Base-by-base conservation (phyloP, 2,113 vertebrate genomes). In the Coregonus clupeaformis region DNA sequence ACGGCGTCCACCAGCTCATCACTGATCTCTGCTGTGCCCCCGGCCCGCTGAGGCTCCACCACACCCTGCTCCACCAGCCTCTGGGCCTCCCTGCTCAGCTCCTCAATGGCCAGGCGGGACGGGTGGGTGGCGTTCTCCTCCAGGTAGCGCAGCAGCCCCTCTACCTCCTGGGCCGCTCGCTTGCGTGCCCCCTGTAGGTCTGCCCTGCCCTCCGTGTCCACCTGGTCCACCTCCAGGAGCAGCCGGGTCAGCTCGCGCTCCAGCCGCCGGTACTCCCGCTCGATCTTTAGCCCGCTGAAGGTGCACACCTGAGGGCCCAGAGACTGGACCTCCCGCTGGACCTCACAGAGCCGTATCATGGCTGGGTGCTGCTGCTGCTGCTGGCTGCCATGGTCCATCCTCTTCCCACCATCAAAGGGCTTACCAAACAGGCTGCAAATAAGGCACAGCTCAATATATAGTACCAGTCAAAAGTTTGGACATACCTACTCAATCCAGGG, bases 111-210 rank as follows among this genome's bases (percentile, higher is more conserved):
- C 42, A 94, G 72, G 0, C 97, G 93, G 70, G 93, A 93, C 0
- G 97, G 96, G 78, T 99, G 98, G n/a, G 92, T 94, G 57, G 95
- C 95, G 62, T 94, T 98, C 90, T 97, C 96, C 84, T 99, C 96
- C 89, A 99, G 82, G 80, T 97, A 96, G 25, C 95, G 95, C 49
- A 99, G 94, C 9, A 99, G 91, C 4, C 93, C 93, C 78, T 99
- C 96, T 0, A 93, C 94, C 79, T 98, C 96, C 77, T 97, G 96
- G 0, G 96, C 96, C 0, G 95, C 96, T 32, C 95, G 85, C 87
- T 97, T 98, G 0, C 96, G 90, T 0, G 95, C 95, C 74, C 95
- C 95, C 89, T 97, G 96, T 75, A 98, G 91, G 45, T 98, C 96
- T 0, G 92, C 90, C 7, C 93, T 94, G 1, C 96, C 95, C 89